Base-by-base conservation (phyloP, 2,888 invertebrate genomes). In the Hemaris fuciformis region DNA sequence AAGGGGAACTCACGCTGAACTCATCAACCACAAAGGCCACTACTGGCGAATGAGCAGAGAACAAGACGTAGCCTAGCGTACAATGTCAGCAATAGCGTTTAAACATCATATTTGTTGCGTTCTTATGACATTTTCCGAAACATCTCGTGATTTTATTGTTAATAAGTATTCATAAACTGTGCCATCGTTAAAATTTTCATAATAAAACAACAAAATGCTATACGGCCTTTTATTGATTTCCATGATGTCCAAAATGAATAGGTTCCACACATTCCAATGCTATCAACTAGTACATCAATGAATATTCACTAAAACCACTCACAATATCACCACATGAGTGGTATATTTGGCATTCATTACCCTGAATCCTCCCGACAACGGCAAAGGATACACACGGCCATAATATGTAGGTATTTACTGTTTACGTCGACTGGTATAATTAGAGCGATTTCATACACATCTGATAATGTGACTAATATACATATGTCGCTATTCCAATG, bases 1-100 rank as follows among this genome's bases (percentile, higher is more conserved):
- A 79, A 93, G 94, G 70, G 97, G 97, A 42, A 95, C 95, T 1
- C 97, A 97, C 73, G 88, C 94, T 1, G 95, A 96, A 71, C 88
- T 97, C 13, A 92, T 96, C 81, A 89, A 86, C 38, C 84, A 89
- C 61, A 93, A 94, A 70, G 95, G 95, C 2, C 85, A 94, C 41
- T 97, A 97, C 81, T 94, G 94, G 84, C 92, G 93, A 58, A 93
- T 96, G 79, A 94, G 95, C 75, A 93, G 81, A 74, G 88, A 88
- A 43, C 91, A 91, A 64, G 81, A 85, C 22, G 34, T 71, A 64
- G 53, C 63, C 5, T 68, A 61, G 64, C 41, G 4, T n/a, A n/a
- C n/a, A n/a, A n/a, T 27, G 3, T 5, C 0, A 20, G 42, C 7
- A 18, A 27, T 23, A 31, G 1, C 8, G 38, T 38, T 10, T n/a